phyloP scores from a whole-genome alignment of 1,140 invertebrate genomes.

The Liolophura sinensis region DNA sequence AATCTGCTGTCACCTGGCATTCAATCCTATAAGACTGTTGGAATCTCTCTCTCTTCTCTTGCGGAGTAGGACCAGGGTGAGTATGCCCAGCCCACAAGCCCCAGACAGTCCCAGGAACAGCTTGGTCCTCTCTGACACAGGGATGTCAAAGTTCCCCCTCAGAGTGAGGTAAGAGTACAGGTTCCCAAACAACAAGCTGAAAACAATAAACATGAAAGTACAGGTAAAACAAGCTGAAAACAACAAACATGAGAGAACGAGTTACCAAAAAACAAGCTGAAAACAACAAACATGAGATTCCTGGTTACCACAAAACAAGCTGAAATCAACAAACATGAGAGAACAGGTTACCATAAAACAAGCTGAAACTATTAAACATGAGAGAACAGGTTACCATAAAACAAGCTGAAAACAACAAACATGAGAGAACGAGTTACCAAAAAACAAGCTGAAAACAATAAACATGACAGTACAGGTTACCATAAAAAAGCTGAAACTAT shows the following conservation, averaged over 20 bases:
- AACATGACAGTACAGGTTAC: too few species aligned
- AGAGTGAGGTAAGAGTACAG: slow-evolving; percentile 91
- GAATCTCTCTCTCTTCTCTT: slow-evolving; percentile 13
- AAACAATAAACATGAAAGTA: slow-evolving; percentile 50
- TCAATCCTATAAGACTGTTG: too few species aligned
- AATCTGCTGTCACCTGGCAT: too few species aligned
- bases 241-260: slow-evolving; percentile 1
- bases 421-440: slow-evolving; percentile 2
- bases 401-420: not conserved
- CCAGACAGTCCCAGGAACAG: slow-evolving; percentile 44
- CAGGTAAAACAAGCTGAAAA: not conserved
- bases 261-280: not conserved
- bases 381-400: not conserved
- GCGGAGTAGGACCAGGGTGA: slow-evolving; percentile 36
- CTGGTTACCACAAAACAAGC: too few species aligned
- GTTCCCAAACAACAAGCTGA: slow-evolving; percentile 89
- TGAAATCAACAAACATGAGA: too few species aligned
- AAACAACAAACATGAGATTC: not conserved
- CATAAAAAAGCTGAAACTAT: too few species aligned
- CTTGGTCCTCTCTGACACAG: slow-evolving; percentile 60
- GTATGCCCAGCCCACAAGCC: slow-evolving; percentile 35
- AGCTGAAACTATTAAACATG: too few species aligned
- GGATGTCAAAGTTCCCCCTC: slow-evolving; percentile 71
- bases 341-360: too few species aligned
- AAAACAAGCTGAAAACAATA: too few species aligned